Conservation (phyloP, 2,888 invertebrate species). For the Neoascia interrupta region DNA sequence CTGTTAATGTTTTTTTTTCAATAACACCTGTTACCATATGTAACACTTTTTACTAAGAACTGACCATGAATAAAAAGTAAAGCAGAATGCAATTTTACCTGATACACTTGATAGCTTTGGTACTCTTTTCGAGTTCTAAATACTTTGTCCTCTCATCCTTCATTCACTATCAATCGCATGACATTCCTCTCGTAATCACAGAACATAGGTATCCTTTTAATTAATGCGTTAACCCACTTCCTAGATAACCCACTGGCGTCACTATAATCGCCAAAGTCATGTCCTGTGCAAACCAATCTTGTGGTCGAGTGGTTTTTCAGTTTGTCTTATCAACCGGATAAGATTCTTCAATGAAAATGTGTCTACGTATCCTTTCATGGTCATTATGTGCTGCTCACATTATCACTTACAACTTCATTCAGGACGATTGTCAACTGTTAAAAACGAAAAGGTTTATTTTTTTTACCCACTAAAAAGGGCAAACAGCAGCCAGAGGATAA, state of each 20-base stretch:
- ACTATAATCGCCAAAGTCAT: conserved; percentile 45
- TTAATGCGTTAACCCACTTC: conserved; percentile 65
- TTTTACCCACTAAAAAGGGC: background rate
- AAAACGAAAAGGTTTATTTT: conserved; percentile 7
- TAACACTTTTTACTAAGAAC: too few species aligned
- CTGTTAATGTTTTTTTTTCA: too few species aligned
- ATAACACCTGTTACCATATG: too few species aligned
- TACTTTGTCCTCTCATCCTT: too few species aligned
- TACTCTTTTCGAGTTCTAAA: too few species aligned
- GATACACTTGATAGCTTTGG: too few species aligned
- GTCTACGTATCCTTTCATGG: background rate
- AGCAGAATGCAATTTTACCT: too few species aligned
- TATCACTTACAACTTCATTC: conserved; percentile 66
- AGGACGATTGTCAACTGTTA: conserved; percentile 29
- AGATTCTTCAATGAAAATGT: conserved; percentile 37
- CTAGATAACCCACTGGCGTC: conserved; percentile 62
- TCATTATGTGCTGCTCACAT: conserved; percentile 48
- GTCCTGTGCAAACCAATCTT: too few species aligned
- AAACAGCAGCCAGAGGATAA: conserved; percentile 41
- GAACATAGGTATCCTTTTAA: conserved; percentile 64
- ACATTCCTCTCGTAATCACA: too few species aligned
- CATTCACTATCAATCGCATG: too few species aligned
- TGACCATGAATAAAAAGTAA: too few species aligned
- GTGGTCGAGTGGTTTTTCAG: conserved; percentile 45
- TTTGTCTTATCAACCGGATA: conserved; percentile 57